Evolutionary conservation across 2,888 invertebrate genomes (phyloP).

Genomic region (Euspilapteryx auroguttella): DNA sequence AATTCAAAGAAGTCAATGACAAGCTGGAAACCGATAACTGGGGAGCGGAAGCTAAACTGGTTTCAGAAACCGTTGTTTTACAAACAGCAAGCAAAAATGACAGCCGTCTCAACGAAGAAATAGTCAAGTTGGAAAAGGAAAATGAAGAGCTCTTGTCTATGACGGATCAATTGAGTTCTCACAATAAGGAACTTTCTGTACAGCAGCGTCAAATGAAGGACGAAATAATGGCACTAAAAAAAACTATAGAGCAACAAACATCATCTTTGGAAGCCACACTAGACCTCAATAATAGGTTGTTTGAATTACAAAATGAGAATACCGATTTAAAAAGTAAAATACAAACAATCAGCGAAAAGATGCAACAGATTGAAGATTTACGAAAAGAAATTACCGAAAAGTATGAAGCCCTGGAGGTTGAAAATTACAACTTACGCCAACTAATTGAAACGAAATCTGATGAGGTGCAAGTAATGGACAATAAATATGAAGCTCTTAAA

Average conservation of each 20-base stretch:
- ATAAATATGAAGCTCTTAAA: too few relatives aligned
- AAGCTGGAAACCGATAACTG: constrained; percentile 58
- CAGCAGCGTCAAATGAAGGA: constrained; percentile 21
- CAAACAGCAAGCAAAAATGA: constrained; percentile 9
- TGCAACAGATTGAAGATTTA: constrained; percentile 12
- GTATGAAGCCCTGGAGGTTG: neutral
- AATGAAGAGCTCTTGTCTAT: constrained; percentile 39
- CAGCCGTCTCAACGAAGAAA: constrained; percentile 20
- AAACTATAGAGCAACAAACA: constrained; percentile 18
- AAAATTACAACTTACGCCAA: too few relatives aligned
- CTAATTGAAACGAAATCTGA: too few relatives aligned
- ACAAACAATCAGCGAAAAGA: neutral
- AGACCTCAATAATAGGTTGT: constrained; percentile 18
- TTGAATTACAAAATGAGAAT: constrained; percentile 16
- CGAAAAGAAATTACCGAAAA: constrained; percentile 2
- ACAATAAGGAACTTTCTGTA: constrained; percentile 25
- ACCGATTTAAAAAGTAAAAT: constrained; percentile 15
- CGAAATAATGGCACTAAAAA: constrained; percentile 24
- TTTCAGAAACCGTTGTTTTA: constrained; percentile 12
- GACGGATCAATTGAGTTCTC: constrained; percentile 26
- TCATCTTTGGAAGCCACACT: constrained; percentile 17
- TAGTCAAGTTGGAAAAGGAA: constrained; percentile 42
- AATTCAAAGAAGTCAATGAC: constrained; percentile 69
- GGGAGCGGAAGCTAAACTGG: constrained; percentile 22
- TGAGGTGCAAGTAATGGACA: too few relatives aligned